Conservation (phyloP, 2,113 vertebrate genomes). For the Verasper variegatus region DNA sequence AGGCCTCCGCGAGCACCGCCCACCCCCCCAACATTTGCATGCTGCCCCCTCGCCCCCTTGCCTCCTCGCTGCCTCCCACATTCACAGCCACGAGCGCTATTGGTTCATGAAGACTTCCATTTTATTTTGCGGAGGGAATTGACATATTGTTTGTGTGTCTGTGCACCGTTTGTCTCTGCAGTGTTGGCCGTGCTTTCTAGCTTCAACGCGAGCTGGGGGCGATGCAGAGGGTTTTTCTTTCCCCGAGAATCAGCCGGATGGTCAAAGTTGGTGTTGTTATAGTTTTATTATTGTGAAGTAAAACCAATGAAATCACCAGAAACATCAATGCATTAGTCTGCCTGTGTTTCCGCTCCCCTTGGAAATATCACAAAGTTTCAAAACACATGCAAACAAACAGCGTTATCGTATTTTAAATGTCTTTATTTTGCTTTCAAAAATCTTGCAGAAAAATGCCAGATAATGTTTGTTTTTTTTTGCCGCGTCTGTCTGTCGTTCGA, state of each 20-base stretch:
- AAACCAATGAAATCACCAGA: neutral
- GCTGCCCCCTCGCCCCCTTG: neutral
- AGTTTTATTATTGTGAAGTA: neutral
- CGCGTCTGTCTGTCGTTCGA: too few species aligned
- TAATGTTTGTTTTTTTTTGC: too few species aligned
- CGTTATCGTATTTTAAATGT: too few species aligned
- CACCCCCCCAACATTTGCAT: neutral
- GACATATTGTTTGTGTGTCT: conserved; percentile 24
- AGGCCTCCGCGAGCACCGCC: conserved; percentile 30
- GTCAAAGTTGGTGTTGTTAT: neutral
- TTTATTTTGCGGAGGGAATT: conserved; percentile 12
- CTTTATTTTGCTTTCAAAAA: too few species aligned
- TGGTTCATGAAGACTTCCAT: conserved; percentile 24
- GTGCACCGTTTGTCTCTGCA: neutral
- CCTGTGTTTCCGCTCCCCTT: too few species aligned
- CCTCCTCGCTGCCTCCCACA: conserved; percentile 47
- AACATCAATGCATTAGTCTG: neutral
- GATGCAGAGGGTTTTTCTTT: too few species aligned
- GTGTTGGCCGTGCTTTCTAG: neutral
- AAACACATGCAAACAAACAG: too few species aligned
- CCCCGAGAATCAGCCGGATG: neutral
- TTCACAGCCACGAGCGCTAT: conserved; percentile 38
- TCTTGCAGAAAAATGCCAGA: too few species aligned
- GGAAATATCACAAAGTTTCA: too few species aligned
- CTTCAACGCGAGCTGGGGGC: neutral